These are phyloP conservation scores for Phrynocephalus forsythii DNA, from an alignment of 2,797 vertebrate genomes.

Conservation along the genomic window DNA sequence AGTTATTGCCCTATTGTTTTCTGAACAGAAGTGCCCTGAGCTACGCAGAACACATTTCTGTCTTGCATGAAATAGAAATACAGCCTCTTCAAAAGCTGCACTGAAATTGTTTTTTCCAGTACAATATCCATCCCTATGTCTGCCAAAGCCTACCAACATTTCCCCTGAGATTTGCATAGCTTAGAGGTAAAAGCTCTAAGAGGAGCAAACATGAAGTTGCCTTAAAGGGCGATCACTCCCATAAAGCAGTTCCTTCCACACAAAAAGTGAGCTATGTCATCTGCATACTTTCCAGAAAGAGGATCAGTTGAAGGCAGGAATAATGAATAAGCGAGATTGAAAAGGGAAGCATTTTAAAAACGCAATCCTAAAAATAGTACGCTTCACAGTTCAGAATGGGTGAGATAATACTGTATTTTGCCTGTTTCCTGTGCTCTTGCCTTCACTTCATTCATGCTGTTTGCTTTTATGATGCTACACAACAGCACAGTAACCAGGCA, in stretches of 20 bases:
- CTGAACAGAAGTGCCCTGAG: too few relatives aligned
- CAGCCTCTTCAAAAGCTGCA: too few relatives aligned
- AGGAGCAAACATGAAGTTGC: too few relatives aligned
- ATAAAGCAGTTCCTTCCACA: neutral
- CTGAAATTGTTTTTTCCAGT: too few relatives aligned
- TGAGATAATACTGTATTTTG: neutral
- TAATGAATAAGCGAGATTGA: neutral
- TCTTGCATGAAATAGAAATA: too few relatives aligned
- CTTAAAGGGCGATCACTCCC: too few relatives aligned
- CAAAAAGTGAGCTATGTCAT: neutral
- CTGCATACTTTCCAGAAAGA: neutral
- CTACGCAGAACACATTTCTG: too few relatives aligned
- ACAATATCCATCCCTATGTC: too few relatives aligned
- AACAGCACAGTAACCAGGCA: conserved; percentile 5
- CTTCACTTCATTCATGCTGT: conserved; percentile 17
- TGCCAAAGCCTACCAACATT: too few relatives aligned
- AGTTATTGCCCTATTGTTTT: too few relatives aligned
- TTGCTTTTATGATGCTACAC: neutral
- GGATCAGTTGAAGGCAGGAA: neutral
- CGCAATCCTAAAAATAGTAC: neutral
- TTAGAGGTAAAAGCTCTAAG: too few relatives aligned
- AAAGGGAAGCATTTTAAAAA: neutral
- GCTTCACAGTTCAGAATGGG: neutral
- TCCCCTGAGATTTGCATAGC: too few relatives aligned
- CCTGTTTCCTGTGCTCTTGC: neutral